phyloP scores from a whole-genome alignment of 2,888 invertebrate genomes.

The Harpagoxenus sublaevis region DNA sequence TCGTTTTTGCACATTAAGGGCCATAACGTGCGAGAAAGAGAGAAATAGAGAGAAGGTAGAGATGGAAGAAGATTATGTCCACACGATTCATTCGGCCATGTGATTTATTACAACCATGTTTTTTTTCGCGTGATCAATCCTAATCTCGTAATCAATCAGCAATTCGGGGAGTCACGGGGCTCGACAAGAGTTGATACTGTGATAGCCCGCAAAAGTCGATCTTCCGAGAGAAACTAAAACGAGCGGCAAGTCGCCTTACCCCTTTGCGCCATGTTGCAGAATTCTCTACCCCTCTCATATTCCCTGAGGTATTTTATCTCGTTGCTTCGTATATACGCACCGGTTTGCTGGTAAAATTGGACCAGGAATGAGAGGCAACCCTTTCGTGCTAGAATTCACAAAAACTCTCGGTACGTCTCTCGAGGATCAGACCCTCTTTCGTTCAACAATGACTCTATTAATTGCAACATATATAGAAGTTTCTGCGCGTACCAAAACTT shows the following conservation, averaged over 20 bases:
- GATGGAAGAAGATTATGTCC: conserved; percentile 49
- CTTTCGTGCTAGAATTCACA: conserved; percentile 53
- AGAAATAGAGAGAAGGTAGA: background rate
- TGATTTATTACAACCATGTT: conserved; percentile 66
- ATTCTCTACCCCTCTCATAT: conserved; percentile 38
- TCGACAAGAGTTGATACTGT: conserved; percentile 31
- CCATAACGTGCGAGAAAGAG: conserved; percentile 8
- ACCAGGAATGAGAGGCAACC: conserved; percentile 59
- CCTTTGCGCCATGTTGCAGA: conserved; percentile 60
- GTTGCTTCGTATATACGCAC: conserved; percentile 48
- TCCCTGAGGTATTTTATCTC: conserved; percentile 66
- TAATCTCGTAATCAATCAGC: conserved; percentile 69
- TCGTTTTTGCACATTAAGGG: conserved; percentile 45
- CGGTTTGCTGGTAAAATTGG: conserved; percentile 64
- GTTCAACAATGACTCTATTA: conserved; percentile 21
- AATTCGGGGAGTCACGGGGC: conserved; percentile 45
- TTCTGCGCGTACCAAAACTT: conserved; percentile 5
- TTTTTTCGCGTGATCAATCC: conserved; percentile 35
- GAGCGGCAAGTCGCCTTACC: conserved; percentile 39
- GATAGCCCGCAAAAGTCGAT: background rate
- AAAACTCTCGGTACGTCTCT: conserved; percentile 53
- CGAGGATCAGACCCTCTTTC: conserved; percentile 2
- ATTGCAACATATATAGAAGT: conserved; percentile 6
- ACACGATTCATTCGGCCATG: conserved; percentile 65
- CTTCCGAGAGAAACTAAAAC: conserved; percentile 63